Base-by-base conservation (phyloP, 2,113 vertebrate species). In the Xerus inauris region DNA sequence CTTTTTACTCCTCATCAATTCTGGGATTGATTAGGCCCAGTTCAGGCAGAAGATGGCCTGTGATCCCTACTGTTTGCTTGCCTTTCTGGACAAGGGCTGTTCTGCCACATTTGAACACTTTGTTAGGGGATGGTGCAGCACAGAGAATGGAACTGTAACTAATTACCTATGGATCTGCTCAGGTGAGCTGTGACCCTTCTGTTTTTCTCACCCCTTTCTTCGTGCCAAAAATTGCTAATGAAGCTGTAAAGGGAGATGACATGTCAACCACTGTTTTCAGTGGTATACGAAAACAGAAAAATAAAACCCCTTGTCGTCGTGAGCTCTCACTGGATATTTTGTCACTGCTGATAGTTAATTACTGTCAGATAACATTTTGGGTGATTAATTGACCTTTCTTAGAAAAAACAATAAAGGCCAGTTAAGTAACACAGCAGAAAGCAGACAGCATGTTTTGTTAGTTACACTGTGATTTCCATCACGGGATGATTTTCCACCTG, bases 361-460 rank as follows among this genome's bases (percentile, higher is more conserved):
- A 98, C 97, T 98, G 98, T 97, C 98, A 98, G 92, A 72, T 94
- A 98, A 94, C 79, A 94, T 96, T 98, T 97, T 75, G 93, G 87
- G 54, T 98, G 98, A 99, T 98, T 98, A 98, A 98, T 98, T 98
- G 98, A 98, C 97, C 97, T 98, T 89, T 89, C 71, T 75, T 75
- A 91, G 84, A 92, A 96, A 91, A 97, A 98, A 98, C 98, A 98
- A 98, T 98, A 97, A 98, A 96, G 95, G 81, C 87, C 96, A 97
- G 92, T 98, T 98, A 98, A 97, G 96, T 96, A 97, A 98, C 97
- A 97, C 87, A 97, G 95, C 32, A 42, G 95, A 93, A 87, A 69
- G 65, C 65, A 11, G 80, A 96, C 94, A 59, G 73, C 38, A 16
- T 3, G 16, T 54, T 97, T 95, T 92, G 83, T 83, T 71, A n/a